Conservation (phyloP, 2,113 vertebrate species). For the Psittacula cyanocephala region DNA sequence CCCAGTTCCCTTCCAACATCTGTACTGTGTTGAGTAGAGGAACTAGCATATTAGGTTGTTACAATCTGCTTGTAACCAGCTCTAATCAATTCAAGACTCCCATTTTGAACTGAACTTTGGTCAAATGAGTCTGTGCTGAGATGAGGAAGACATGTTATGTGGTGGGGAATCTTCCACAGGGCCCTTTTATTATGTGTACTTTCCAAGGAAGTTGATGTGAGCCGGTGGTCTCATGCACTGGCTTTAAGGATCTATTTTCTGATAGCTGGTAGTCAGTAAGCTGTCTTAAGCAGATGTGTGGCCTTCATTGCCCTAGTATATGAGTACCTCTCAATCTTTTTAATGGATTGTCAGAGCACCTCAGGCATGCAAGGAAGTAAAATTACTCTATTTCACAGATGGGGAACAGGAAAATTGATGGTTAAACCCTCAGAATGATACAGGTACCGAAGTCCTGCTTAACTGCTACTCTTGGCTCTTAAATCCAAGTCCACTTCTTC, state of each 20-base stretch:
- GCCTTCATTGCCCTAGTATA: slow-evolving; percentile 49
- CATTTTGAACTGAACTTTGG: background rate
- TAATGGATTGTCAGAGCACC: slow-evolving; percentile 55
- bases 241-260: background rate
- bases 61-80: background rate
- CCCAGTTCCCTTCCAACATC: background rate
- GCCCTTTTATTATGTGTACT: background rate
- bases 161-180: background rate
- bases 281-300: slow-evolving; percentile 48
- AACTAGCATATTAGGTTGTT: background rate
- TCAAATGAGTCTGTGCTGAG: background rate
- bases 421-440: slow-evolving; percentile 50
- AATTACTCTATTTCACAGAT: slow-evolving; percentile 65
- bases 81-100: background rate
- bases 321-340: slow-evolving; percentile 63
- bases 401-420: slow-evolving; percentile 54
- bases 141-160: background rate
- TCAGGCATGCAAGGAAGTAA: slow-evolving; percentile 44
- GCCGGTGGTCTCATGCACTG: background rate
- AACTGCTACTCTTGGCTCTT: background rate
- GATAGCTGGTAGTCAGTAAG: slow-evolving; percentile 6
- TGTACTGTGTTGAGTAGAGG: background rate
- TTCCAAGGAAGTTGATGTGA: background rate
- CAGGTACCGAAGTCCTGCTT: slow-evolving; percentile 14
- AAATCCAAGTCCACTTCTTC: slow-evolving; percentile 2